Percentiles rank a stretch among this genome's conserved stretches.
Evolutionary conservation across 2,888 invertebrate species (phyloP).

Genomic region (Lasioglossum villosulum): DNA sequence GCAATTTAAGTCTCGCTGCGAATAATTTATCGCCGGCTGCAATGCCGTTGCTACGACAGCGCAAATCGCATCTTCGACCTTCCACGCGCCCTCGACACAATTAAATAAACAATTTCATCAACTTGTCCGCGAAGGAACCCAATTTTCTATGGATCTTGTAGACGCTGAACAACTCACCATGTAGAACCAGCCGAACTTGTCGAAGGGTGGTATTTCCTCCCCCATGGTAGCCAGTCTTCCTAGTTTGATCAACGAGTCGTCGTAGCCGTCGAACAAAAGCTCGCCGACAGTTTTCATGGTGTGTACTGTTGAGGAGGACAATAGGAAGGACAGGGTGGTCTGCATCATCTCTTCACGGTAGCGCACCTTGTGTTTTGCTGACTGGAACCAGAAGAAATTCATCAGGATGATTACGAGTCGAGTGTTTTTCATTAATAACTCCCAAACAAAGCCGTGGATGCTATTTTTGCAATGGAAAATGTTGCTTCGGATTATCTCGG

Average conservation of each 20-base stretch:
- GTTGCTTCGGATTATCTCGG: no score
- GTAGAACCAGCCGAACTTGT: slow-evolving; percentile 95
- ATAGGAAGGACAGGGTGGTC: slow-evolving; percentile 87
- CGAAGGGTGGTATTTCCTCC: slow-evolving; percentile 86
- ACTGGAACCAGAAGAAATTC: slow-evolving; percentile 79
- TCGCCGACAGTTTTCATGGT: slow-evolving; percentile 89
- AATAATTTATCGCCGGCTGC: slow-evolving; percentile 61
- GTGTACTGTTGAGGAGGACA: slow-evolving; percentile 86
- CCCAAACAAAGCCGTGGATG: no score
- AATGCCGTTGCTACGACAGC: slow-evolving; percentile 49
- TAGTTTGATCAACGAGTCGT: slow-evolving; percentile 89
- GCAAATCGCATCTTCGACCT: slow-evolving; percentile 53
- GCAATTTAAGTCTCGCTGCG: slow-evolving; percentile 73
- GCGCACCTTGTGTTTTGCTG: slow-evolving; percentile 87
- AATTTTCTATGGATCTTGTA: neutral
- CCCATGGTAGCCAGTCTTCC: slow-evolving; percentile 86
- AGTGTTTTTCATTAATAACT: no score
- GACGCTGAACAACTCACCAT: slow-evolving; percentile 82
- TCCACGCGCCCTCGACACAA: slow-evolving; percentile 51
- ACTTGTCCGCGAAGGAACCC: neutral
- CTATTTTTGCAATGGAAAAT: no score
- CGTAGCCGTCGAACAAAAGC: slow-evolving; percentile 92
- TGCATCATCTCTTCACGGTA: slow-evolving; percentile 87
- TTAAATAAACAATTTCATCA: slow-evolving; percentile 55
- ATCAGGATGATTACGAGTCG: neutral